phyloP scores from a whole-genome alignment of 2,888 invertebrate species.

The Timema podura region DNA sequence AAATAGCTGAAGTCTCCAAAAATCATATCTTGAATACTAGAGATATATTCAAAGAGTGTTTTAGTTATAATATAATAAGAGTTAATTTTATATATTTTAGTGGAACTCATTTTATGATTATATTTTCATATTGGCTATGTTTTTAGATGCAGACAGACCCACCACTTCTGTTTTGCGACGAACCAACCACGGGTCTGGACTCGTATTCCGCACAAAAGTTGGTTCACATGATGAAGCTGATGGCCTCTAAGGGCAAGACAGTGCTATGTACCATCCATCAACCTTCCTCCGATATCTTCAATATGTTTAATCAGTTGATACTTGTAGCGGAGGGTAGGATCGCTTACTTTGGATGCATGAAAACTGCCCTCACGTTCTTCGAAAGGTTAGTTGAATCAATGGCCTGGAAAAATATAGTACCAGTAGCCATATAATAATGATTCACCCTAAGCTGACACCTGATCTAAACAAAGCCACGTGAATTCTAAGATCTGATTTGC shows the following conservation, averaged over 20 bases:
- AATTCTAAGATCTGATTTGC: too few species aligned
- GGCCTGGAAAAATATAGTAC: too few species aligned
- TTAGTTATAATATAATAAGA: too few species aligned
- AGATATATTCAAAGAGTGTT: too few species aligned
- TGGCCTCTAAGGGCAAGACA: constrained; percentile 74
- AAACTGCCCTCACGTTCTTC: constrained; percentile 63
- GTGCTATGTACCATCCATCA: constrained; percentile 93
- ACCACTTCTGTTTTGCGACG: constrained; percentile 88
- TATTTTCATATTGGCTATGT: too few species aligned
- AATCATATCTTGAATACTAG: too few species aligned
- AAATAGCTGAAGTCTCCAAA: too few species aligned
- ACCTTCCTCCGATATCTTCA: constrained; percentile 82
- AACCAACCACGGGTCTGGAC: constrained; percentile 92
- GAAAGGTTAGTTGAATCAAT: constrained; percentile 51
- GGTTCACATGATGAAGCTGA: constrained; percentile 62
- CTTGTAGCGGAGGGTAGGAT: constrained; percentile 83
- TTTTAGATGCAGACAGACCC: constrained; percentile 81
- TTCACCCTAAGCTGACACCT: too few species aligned
- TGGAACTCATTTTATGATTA: too few species aligned
- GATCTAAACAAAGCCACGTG: too few species aligned
- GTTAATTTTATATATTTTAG: too few species aligned
- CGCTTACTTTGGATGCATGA: constrained; percentile 73
- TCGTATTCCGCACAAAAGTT: constrained; percentile 88
- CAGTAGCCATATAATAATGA: too few species aligned
- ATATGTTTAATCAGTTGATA: constrained; percentile 70